Percentiles rank a stretch among this genome's conserved stretches.
Evolutionary conservation across 37 sponge, comb jelly and placozoan species (phyloP).

Genomic region (Hormiphora californensis): DNA sequence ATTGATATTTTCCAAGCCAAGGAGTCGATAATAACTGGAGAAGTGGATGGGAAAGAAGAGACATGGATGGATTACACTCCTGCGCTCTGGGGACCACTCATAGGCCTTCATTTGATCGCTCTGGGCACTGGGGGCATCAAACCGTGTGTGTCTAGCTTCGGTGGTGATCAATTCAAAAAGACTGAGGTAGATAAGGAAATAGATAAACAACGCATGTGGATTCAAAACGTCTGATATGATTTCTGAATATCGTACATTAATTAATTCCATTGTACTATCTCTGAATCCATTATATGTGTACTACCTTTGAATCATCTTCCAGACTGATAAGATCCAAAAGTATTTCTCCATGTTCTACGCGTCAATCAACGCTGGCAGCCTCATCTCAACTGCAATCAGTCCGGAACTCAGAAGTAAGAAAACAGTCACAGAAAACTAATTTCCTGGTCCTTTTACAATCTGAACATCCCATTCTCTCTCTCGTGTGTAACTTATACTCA

Average conservation of each 20-base stretch:
- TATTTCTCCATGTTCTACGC: constrained; percentile 98
- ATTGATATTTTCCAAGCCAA: background rate
- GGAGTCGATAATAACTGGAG: no score
- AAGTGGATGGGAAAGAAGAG: background rate
- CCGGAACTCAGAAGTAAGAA: constrained; percentile 81
- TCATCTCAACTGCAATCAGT: constrained; percentile 85
- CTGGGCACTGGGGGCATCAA: constrained; percentile 99
- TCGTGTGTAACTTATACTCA: background rate
- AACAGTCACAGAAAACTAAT: background rate
- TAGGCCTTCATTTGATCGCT: constrained; percentile 82
- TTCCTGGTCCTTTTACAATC: background rate
- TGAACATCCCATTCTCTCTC: background rate
- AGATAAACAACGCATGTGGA: no score
- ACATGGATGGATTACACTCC: constrained; percentile 37
- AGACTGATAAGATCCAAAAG: constrained; percentile 40
- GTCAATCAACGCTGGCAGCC: constrained; percentile 95
- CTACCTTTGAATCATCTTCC: background rate
- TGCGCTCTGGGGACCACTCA: constrained; percentile 53
- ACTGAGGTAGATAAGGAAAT: constrained; percentile 60
- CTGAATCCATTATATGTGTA: background rate
- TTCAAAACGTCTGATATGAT: no score
- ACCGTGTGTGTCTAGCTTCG: constrained; percentile 98
- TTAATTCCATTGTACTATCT: no score
- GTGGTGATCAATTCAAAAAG: constrained; percentile 92
- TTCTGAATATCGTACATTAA: background rate